Base-by-base conservation (phyloP, 2,888 invertebrate species). In the Lydus trimaculatus region DNA sequence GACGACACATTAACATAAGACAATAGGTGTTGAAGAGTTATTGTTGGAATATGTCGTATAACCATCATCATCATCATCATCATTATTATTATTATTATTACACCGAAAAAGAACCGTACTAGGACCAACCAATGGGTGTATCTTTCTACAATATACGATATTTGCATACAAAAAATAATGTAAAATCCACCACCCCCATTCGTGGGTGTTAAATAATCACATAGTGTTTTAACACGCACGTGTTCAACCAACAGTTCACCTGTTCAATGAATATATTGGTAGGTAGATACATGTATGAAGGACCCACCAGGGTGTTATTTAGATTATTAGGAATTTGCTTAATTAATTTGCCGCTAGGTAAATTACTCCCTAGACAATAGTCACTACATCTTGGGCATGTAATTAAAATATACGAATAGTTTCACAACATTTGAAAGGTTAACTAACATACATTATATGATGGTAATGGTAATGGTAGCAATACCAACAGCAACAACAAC, bases 131-230 rank as follows among this genome's bases (percentile, higher is more conserved):
- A n/a, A n/a, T n/a, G n/a, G n/a, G 48, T 8, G 48, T 48, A 11
- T n/a, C 5, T 43, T 4, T 43, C 4, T 43, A 6, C n/a, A n/a
- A 43, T 20, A 11, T 48, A 2, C 17, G 8, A 43, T 43, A 70
- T 70, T 70, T 70, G 70, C 70, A 70, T 70, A 70, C 70, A 70
- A 70, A 67, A 70, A 70, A 66, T 7, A 65, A 17, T 17, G 39
- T 17, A 43, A 43, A 48, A 48, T 48, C 48, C 48, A 48, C 70
- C 66, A 67, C 64, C 67, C 52, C 58, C 31, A 17, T 33, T 39
- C 31, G 70, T 70, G 67, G 70, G 70, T 63, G 70, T 59, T 33
- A 63, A 65, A 64, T 64, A 28, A 62, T 48, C 36, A 36, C 66
- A 58, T 58, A 58, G 58, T 25, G 31, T 62, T 62, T 64, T 64